Base-by-base conservation (phyloP, 2,113 vertebrate genomes). In the Fulica atra region DNA sequence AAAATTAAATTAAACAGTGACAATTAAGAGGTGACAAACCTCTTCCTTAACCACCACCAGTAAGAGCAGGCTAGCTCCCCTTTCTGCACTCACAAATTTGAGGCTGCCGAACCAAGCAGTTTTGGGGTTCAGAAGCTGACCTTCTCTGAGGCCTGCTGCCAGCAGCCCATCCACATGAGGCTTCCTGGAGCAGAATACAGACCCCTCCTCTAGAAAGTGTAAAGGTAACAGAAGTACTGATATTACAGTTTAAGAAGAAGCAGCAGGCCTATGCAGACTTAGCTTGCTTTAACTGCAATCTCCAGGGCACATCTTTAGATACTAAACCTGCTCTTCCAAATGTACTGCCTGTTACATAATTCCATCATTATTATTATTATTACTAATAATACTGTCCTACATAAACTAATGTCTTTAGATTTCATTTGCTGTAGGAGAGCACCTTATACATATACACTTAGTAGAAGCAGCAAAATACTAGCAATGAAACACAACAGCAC, bases 401-500 rank as follows among this genome's bases (percentile, higher is more conserved):
- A 84, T 77, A 72, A 95, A 92, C 40, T 65, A 57, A 86, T 46
- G 26, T 53, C n/a, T 86, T 65, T 69, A 74, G 64, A 86, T 74
- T 36, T 89, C 73, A 35, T 44, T 81, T 91, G 83, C 69, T 31
- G 44, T 57, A 76, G 57, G 57, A 86, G 91, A 50, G 56, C 10
- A 54, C 36, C 53, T 91, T 68, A 81, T 14, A 48, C 28, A 44
- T 25, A 65, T 2, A 57, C 13, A 44, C 36, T 72, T 77, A 59
- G 5, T 24, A 79, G 53, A 65, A 79, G 19, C 2, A 79, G 56
- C 17, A n/a, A 95, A 96, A 86, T 28, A 65, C n/a, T 3, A 59
- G 46, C 48, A 92, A 61, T 64, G 63, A 71, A 84, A 93, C 33
- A 68, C 46, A 89, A 83, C 89, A 74, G 95, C 98, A 99, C 99